These are phyloP conservation scores for Agonopterix arenella DNA, from an alignment of 2,888 invertebrate species.

Conservation along the genomic window DNA sequence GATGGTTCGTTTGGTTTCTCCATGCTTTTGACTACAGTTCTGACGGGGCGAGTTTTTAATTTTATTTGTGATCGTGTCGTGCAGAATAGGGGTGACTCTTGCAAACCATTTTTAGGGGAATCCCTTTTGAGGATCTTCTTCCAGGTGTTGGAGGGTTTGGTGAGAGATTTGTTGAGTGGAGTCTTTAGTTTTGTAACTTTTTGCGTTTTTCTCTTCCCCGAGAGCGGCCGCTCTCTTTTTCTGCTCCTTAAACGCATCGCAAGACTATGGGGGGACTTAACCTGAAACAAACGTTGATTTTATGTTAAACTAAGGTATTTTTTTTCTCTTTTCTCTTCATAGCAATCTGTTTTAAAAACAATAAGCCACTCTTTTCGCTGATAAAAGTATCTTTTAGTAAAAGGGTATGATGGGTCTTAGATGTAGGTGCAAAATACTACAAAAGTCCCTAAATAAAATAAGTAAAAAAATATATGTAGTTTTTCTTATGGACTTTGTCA, in stretches of 20 bases:
- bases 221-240: constrained; percentile 77
- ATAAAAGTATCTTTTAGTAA: no score
- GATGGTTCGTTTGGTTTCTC: constrained; percentile 47
- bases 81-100: constrained; percentile 36
- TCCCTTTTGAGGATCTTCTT: constrained; percentile 50
- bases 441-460: no score
- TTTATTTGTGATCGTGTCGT: constrained; percentile 55
- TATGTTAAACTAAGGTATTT: background rate
- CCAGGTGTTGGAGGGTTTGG: constrained; percentile 47
- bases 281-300: constrained; percentile 30
- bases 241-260: constrained; percentile 83
- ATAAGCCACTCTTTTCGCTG: no score
- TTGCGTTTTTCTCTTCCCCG: constrained; percentile 45
- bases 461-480: no score
- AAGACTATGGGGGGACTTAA: constrained; percentile 42
- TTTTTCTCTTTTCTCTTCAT: background rate
- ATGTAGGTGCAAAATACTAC: no score
- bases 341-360: no score
- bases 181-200: constrained; percentile 42
- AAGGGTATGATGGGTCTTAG: background rate
- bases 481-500: no score
- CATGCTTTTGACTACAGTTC: constrained; percentile 53
- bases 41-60: constrained; percentile 51
- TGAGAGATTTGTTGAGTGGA: constrained; percentile 32
- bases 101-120: constrained; percentile 51